Percentiles rank a stretch among this genome's conserved stretches.
These are phyloP conservation scores for Drosophila mayri DNA, from an alignment of 1,140 invertebrate species.

Conservation along the genomic window DNA sequence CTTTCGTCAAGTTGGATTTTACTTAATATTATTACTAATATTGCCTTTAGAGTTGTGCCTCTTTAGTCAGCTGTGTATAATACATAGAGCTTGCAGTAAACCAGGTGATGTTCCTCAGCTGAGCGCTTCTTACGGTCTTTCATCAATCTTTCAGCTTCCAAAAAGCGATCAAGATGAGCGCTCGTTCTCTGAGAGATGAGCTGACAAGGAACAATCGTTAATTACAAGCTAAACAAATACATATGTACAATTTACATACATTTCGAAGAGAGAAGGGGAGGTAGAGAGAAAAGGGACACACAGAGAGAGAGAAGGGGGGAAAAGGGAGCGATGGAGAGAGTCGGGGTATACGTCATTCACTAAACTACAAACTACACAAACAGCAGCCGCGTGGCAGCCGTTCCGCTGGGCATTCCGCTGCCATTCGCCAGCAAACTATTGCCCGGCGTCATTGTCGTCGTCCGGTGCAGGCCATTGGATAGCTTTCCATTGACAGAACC, in stretches of 20 bases:
- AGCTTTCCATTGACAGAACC: slow-evolving; percentile 59
- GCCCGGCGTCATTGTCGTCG: slow-evolving; percentile 19
- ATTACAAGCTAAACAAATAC: background rate
- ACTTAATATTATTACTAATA: background rate
- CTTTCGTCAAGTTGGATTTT: background rate
- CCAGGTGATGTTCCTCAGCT: background rate
- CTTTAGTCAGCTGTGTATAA: slow-evolving; percentile 16
- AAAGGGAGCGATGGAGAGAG: background rate
- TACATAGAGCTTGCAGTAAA: background rate
- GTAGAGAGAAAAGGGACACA: background rate
- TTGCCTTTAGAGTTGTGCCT: slow-evolving; percentile 18
- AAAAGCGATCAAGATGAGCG: background rate
- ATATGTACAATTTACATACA: slow-evolving; percentile 28
- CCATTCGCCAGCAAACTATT: slow-evolving; percentile 75
- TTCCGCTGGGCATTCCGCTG: slow-evolving; percentile 73
- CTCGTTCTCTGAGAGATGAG: background rate
- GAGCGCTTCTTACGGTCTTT: background rate
- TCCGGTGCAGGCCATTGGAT: slow-evolving; percentile 62
- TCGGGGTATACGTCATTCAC: slow-evolving; percentile 28
- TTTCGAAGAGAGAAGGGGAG: background rate
- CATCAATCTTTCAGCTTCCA: background rate
- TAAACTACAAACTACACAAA: slow-evolving; percentile 78
- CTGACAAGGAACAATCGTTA: background rate
- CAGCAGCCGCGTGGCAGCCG: slow-evolving; percentile 65
- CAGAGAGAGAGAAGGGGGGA: background rate